phyloP scores from a whole-genome alignment of 1,140 invertebrate species.

The Zophobas atratus region DNA sequence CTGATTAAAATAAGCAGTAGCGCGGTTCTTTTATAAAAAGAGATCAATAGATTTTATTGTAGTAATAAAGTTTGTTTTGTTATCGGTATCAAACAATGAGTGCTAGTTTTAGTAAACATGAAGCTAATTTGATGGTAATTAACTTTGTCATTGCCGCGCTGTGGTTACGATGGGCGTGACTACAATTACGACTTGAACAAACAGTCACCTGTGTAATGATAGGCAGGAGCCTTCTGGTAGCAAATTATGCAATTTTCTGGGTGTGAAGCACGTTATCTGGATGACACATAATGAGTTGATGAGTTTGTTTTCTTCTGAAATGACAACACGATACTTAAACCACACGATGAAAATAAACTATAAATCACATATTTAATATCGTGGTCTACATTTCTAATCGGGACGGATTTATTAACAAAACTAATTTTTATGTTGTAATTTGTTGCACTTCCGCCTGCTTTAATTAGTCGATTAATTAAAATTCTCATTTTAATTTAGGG shows the following conservation, averaged over 20 bases:
- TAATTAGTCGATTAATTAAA: conserved; percentile 17
- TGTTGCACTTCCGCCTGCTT: conserved; percentile 1
- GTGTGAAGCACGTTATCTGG: not conserved
- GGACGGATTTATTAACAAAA: no score
- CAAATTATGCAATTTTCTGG: not conserved
- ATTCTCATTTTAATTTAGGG: not conserved
- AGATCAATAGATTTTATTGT: conserved; percentile 12
- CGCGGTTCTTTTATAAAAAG: not conserved
- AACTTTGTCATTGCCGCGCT: conserved; percentile 22
- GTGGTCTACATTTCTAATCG: no score
- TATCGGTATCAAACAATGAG: conserved; percentile 7
- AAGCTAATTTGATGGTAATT: not conserved
- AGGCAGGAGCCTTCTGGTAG: not conserved
- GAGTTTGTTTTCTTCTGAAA: no score
- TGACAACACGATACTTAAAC: not conserved
- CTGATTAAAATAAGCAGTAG: not conserved
- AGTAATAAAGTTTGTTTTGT: conserved; percentile 11
- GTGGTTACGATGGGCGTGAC: not conserved
- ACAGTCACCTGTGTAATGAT: not conserved
- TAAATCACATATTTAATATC: not conserved
- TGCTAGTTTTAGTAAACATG: not conserved
- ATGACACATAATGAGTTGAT: not conserved
- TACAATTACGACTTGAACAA: not conserved
- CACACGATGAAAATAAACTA: not conserved
- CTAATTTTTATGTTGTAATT: not conserved